A percentile compares a stretch with the other conserved stretches of the same genome.
phyloP scores from a whole-genome alignment of 2,888 invertebrate species.

The Holacanthella duospinosa region DNA sequence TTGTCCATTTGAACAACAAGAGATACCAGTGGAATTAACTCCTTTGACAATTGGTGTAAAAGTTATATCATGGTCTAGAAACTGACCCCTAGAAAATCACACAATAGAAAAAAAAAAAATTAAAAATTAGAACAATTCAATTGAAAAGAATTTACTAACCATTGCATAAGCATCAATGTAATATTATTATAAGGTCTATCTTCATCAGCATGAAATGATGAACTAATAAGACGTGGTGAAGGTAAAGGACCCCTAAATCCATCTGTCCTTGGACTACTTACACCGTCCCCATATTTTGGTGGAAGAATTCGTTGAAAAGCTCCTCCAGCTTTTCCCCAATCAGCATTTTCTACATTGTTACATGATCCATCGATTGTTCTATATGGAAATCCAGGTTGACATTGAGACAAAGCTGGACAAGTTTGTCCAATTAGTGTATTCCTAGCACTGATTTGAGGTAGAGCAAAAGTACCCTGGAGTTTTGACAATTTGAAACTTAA shows the following conservation, averaged over 20 bases:
- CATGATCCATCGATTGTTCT: slow-evolving; percentile 84
- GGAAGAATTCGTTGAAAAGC: slow-evolving; percentile 55
- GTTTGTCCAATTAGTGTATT: slow-evolving; percentile 31
- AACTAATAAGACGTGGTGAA: slow-evolving; percentile 39
- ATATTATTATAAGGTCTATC: slow-evolving; percentile 34
- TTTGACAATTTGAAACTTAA: slow-evolving; percentile 31
- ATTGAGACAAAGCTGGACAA: slow-evolving; percentile 31
- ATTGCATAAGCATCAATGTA: slow-evolving; percentile 38
- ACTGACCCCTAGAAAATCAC: slow-evolving; percentile 25
- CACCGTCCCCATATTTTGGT: slow-evolving; percentile 54
- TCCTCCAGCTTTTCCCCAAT: slow-evolving; percentile 53
- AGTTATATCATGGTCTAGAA: slow-evolving; percentile 36
- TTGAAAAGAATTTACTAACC: slow-evolving; percentile 11
- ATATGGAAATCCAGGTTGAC: slow-evolving; percentile 43
- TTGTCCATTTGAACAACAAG: slow-evolving; percentile 41
- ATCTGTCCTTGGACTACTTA: slow-evolving; percentile 31
- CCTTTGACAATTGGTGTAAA: slow-evolving; percentile 37
- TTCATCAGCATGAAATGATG: slow-evolving; percentile 38
- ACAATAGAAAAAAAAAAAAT: too few relatives aligned
- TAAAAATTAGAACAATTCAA: not conserved
- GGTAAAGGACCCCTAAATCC: slow-evolving; percentile 41
- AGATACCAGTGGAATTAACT: slow-evolving; percentile 39
- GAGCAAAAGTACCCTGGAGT: slow-evolving; percentile 35
- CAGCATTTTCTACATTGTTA: slow-evolving; percentile 75
- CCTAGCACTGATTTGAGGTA: slow-evolving; percentile 32